These are phyloP conservation scores for Triops longicaudatus DNA, from an alignment of 1,140 invertebrate species.

Conservation along the genomic window DNA sequence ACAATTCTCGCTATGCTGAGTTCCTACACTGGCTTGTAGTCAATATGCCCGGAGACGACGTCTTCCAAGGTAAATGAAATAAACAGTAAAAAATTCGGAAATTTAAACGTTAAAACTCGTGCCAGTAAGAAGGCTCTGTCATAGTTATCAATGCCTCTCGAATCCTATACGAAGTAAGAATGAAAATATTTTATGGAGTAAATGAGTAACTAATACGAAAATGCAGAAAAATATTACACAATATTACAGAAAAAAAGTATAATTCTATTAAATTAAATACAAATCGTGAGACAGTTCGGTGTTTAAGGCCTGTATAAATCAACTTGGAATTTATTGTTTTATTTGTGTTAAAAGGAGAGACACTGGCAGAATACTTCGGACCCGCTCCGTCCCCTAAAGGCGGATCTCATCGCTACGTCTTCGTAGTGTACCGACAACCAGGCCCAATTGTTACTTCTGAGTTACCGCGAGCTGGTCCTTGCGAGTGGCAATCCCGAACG, in stretches of 20 bases:
- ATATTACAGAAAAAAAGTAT: no score
- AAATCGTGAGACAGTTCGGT: no score
- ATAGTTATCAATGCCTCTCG: no score
- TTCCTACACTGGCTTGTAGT: conserved; percentile 28
- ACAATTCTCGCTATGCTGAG: conserved; percentile 24
- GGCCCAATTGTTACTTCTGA: background rate
- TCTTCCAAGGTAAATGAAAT: conserved; percentile 20
- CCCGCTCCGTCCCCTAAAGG: conserved; percentile 23
- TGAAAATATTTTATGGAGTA: no score
- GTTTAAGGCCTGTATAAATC: no score
- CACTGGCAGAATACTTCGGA: conserved; percentile 24
- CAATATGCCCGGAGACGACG: conserved; percentile 26
- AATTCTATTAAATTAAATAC: no score
- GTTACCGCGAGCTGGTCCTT: conserved; percentile 20
- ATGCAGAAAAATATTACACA: no score
- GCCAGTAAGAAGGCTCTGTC: background rate
- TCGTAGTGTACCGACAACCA: conserved; percentile 22
- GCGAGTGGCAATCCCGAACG: conserved; percentile 20
- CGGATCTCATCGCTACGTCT: conserved; percentile 26
- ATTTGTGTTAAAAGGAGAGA: conserved; percentile 16
- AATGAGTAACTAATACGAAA: no score
- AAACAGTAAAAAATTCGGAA: background rate
- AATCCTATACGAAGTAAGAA: no score
- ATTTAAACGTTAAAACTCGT: background rate
- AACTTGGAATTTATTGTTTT: background rate